Percentiles rank a stretch among this genome's conserved stretches.
Conservation (phyloP, 53 echinoderm and acorn worm species). For the Stichopus horrens region DNA sequence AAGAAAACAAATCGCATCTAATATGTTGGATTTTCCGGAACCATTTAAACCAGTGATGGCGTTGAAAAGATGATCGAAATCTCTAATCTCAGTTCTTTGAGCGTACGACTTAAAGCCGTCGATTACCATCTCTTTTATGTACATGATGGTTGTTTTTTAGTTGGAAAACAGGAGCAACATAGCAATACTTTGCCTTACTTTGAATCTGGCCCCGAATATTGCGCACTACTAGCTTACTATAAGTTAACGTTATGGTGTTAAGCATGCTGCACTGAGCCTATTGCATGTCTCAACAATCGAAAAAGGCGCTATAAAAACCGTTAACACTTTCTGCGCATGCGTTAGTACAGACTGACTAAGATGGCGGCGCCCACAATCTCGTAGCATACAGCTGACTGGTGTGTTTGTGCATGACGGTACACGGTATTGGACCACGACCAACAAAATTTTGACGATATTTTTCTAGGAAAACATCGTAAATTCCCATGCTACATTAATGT, state of each 20-base stretch:
- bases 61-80: conserved; percentile 94
- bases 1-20: conserved; percentile 96
- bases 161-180: neutral
- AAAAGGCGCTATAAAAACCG: conserved; percentile 72
- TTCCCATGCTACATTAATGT: too few relatives aligned
- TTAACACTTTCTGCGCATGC: conserved; percentile 63
- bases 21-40: conserved; percentile 95
- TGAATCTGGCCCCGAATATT: too few relatives aligned
- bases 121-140: conserved; percentile 90
- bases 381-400: too few relatives aligned
- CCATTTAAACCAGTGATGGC: conserved; percentile 98
- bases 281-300: conserved; percentile 45
- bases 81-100: conserved; percentile 98
- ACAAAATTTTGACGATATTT: too few relatives aligned
- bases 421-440: too few relatives aligned
- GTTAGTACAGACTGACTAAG: conserved; percentile 16
- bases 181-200: too few relatives aligned
- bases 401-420: too few relatives aligned
- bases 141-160: conserved; percentile 61
- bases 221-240: too few relatives aligned
- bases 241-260: too few relatives aligned
- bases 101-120: conserved; percentile 99
- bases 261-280: neutral
- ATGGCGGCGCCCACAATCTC: conserved; percentile 63
- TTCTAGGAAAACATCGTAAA: too few relatives aligned